Evolutionary conservation across 2,797 vertebrate species (phyloP).

Genomic region (Bradypodion pumilum): DNA sequence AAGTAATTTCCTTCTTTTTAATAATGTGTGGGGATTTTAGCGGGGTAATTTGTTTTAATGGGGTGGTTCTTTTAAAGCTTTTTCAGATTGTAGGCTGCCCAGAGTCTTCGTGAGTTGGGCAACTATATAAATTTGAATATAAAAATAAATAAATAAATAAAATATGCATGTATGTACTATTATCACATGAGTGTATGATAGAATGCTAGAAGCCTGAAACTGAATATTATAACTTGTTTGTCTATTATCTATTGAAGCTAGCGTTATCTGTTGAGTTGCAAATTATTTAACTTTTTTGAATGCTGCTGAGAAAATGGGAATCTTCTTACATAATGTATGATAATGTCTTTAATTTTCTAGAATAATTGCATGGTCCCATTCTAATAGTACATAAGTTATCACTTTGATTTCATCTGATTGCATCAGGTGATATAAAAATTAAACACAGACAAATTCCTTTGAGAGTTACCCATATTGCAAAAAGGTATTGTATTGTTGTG

Average conservation of each 20-base stretch:
- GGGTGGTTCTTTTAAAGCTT: too few species aligned
- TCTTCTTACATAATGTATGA: not conserved
- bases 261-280: not conserved
- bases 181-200: not conserved
- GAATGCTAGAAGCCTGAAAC: not conserved
- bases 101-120: too few species aligned
- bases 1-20: too few species aligned
- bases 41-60: too few species aligned
- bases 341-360: slow-evolving; percentile 13
- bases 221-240: not conserved
- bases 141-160: too few species aligned
- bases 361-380: not conserved
- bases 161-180: too few species aligned
- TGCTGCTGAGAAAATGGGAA: not conserved
- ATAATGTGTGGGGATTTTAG: too few species aligned
- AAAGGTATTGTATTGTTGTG: not conserved
- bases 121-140: too few species aligned
- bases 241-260: not conserved
- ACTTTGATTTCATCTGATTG: slow-evolving; percentile 25
- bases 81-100: too few species aligned
- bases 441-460: slow-evolving; percentile 16
- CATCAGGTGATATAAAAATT: slow-evolving; percentile 14
- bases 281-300: not conserved
- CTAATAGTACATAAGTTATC: not conserved
- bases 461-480: not conserved